Conservation (phyloP, 2,797 vertebrate species). For the Nyctalus aviator region DNA sequence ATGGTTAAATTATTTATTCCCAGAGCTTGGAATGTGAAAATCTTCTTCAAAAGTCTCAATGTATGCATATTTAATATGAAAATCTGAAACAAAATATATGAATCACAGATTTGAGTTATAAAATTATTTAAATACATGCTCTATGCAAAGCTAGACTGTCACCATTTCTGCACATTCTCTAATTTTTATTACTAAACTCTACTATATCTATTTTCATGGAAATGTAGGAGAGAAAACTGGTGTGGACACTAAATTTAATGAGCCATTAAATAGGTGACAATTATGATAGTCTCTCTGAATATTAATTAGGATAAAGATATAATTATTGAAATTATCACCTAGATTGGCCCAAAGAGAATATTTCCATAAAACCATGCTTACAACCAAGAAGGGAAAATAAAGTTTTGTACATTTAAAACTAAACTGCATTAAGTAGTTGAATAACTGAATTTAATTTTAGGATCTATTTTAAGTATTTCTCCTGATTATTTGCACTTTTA, state of each 20-base stretch:
- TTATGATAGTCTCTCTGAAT: constrained; percentile 46
- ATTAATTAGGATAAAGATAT: constrained; percentile 63
- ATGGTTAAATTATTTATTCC: background rate
- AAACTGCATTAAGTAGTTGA: background rate
- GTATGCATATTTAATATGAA: background rate
- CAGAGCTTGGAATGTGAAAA: background rate
- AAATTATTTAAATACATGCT: constrained; percentile 24
- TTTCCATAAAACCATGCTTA: background rate
- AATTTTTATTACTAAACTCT: constrained; percentile 59
- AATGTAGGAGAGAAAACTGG: constrained; percentile 56
- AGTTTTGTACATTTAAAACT: constrained; percentile 21
- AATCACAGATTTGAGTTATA: constrained; percentile 21
- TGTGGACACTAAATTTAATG: constrained; percentile 9
- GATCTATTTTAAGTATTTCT: background rate
- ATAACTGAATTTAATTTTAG: background rate
- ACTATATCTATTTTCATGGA: constrained; percentile 53
- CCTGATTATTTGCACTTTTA: background rate
- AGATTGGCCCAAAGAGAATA: background rate
- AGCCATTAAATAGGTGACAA: constrained; percentile 66
- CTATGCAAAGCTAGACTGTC: background rate
- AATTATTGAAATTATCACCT: background rate
- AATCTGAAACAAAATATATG: background rate
- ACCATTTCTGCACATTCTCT: constrained; percentile 14
- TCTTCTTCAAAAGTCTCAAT: background rate
- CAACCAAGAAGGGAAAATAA: background rate